phyloP scores from a whole-genome alignment of 2,797 vertebrate genomes.

The Podargus strigoides region DNA sequence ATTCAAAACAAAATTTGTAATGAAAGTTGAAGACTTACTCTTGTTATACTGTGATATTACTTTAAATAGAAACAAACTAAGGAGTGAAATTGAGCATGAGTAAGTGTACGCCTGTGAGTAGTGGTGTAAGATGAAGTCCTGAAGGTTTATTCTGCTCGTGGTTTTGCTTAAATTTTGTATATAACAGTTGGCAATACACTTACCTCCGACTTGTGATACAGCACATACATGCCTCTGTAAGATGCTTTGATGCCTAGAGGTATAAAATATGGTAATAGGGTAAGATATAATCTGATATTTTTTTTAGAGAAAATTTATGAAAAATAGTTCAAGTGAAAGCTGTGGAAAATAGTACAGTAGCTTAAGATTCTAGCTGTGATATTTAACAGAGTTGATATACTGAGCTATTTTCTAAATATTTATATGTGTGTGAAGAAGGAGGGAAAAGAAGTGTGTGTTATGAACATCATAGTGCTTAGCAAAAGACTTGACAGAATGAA shows the following conservation, averaged over 20 bases:
- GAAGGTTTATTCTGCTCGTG: background rate
- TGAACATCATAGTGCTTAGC: background rate
- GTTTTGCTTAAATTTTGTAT: background rate
- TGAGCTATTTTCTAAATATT: background rate
- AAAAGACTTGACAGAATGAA: background rate
- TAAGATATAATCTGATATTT: background rate
- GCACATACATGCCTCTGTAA: background rate
- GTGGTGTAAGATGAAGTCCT: background rate
- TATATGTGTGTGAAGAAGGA: background rate
- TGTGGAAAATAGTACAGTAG: background rate
- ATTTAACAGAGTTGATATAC: background rate
- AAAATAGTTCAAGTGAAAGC: background rate
- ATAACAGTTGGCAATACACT: background rate
- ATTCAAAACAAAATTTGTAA: background rate
- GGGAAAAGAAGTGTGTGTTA: background rate
- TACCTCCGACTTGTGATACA: background rate
- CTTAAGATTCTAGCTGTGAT: background rate
- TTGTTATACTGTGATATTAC: background rate
- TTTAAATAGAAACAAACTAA: background rate
- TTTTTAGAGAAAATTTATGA: background rate
- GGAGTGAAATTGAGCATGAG: background rate
- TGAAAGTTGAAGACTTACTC: background rate
- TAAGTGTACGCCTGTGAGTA: background rate
- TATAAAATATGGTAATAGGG: background rate
- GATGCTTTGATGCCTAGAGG: background rate